phyloP scores from a whole-genome alignment of 1,140 invertebrate species.

The Cotesia vestalis region DNA sequence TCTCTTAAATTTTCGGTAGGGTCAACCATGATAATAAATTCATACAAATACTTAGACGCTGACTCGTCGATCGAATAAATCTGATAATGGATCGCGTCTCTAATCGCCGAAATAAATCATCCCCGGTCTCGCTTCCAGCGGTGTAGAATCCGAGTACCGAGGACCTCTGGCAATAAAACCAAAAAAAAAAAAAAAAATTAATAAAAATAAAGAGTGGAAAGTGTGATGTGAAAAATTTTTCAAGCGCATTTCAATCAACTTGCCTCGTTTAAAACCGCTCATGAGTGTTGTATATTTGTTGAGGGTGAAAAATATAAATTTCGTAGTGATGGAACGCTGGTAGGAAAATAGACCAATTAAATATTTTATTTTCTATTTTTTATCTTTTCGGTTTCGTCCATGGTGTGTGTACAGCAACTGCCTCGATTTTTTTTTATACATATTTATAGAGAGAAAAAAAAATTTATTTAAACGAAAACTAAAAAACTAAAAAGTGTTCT shows the following conservation, averaged over 20 bases:
- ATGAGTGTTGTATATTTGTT: not conserved
- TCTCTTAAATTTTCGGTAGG: too few relatives aligned
- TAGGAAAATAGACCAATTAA: too few relatives aligned
- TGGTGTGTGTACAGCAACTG: too few relatives aligned
- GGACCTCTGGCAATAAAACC: not conserved
- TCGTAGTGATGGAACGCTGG: too few relatives aligned
- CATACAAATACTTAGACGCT: too few relatives aligned
- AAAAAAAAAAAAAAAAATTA: not conserved
- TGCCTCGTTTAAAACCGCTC: slow-evolving; percentile 6
- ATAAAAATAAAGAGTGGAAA: not conserved
- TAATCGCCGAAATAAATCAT: slow-evolving; percentile 20
- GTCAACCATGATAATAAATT: too few relatives aligned
- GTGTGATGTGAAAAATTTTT: slow-evolving; percentile 17
- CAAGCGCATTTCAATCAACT: slow-evolving; percentile 14
- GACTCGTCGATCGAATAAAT: slow-evolving; percentile 11
- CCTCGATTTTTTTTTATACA: too few relatives aligned
- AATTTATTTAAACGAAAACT: too few relatives aligned
- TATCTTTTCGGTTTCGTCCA: too few relatives aligned
- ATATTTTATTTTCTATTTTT: too few relatives aligned
- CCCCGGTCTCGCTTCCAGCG: slow-evolving; percentile 3
- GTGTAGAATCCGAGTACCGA: not conserved
- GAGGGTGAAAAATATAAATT: slow-evolving; percentile 2
- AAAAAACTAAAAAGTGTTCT: too few relatives aligned
- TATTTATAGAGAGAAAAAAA: too few relatives aligned
- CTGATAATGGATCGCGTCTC: slow-evolving; percentile 4